Base-by-base conservation (phyloP, 2,888 invertebrate species). In the Harmothoe impar region DNA sequence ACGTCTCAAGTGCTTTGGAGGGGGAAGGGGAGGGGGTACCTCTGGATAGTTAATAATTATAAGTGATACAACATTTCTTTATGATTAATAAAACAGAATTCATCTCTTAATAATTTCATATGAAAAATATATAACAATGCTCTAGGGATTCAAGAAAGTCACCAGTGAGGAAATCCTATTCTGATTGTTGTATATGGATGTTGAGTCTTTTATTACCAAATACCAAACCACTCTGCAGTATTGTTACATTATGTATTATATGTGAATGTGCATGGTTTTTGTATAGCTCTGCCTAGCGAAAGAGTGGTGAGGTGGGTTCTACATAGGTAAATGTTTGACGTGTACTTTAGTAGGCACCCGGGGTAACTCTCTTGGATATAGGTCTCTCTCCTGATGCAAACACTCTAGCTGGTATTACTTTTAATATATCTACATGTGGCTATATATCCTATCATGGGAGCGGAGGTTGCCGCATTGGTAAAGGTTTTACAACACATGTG, bases 231-330 rank as follows among this genome's bases (percentile, higher is more conserved):
- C 81, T n/a, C 43, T 81, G n/a, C 3, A 20, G 81, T 81, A 81
- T 81, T 81, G 81, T 81, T 81, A 81, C 43, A 81, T 23, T 35
- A 77, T 77, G 25, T 77, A 77, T 29, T 77, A 68, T 68, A 68
- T 81, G 81, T 81, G 81, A 81, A 81, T 81, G 81, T 81, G 81
- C 81, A 81, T 81, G 81, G n/a, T 43, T 43, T 81, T n/a, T 81
- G 81, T 81, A 3, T 81, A 81, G 81, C 81, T 25, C 81, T 81
- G 81, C 35, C 43, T 33, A 33, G 81, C 81, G 35, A 25, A 10
- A 33, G 23, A 81, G 43, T 81, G 81, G 25, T 23, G 81, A 33
- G 81, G 35, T 81, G 35, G 43, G 81, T 17, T 35, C 10, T 17
- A 81, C 0, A 0, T 81, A 81, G 81, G 81, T 81, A 35, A 81